Evolutionary conservation across 2,113 vertebrate genomes (phyloP).

Genomic region (Psilopsiagon aymara): DNA sequence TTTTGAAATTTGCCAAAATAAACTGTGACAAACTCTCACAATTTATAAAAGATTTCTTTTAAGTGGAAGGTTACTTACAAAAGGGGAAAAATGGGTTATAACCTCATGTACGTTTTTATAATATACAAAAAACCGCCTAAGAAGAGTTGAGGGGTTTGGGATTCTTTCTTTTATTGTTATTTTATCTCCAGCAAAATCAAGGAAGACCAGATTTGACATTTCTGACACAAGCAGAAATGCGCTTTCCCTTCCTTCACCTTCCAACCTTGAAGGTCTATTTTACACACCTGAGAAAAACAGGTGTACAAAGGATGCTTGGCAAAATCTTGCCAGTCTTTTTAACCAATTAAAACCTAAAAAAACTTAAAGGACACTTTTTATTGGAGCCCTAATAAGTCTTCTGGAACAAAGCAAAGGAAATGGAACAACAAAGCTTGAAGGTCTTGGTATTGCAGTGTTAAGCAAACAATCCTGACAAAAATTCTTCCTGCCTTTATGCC

Average conservation of each 20-base stretch:
- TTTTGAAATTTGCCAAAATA: slow-evolving; percentile 9
- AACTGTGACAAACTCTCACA: slow-evolving; percentile 22
- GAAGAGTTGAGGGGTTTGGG: background rate
- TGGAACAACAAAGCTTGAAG: background rate
- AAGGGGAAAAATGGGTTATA: background rate
- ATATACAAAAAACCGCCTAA: background rate
- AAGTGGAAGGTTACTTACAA: slow-evolving; percentile 28
- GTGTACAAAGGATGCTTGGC: background rate
- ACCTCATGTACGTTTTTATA: background rate
- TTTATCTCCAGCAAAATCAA: background rate
- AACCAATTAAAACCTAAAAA: background rate
- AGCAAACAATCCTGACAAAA: slow-evolving; percentile 16
- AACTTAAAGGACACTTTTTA: background rate
- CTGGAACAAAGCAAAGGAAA: background rate
- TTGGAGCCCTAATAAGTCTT: background rate
- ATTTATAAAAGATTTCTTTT: slow-evolving; percentile 20
- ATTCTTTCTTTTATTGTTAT: background rate
- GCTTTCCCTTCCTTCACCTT: background rate
- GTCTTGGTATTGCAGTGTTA: background rate
- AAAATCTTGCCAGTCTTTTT: background rate
- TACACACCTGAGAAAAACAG: background rate
- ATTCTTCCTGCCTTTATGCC: background rate
- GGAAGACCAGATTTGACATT: background rate
- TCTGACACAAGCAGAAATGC: background rate
- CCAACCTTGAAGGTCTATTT: background rate